A percentile compares a stretch with the other conserved stretches of the same genome.
phyloP scores from a whole-genome alignment of 2,113 vertebrate genomes.

The Uria lomvia region DNA sequence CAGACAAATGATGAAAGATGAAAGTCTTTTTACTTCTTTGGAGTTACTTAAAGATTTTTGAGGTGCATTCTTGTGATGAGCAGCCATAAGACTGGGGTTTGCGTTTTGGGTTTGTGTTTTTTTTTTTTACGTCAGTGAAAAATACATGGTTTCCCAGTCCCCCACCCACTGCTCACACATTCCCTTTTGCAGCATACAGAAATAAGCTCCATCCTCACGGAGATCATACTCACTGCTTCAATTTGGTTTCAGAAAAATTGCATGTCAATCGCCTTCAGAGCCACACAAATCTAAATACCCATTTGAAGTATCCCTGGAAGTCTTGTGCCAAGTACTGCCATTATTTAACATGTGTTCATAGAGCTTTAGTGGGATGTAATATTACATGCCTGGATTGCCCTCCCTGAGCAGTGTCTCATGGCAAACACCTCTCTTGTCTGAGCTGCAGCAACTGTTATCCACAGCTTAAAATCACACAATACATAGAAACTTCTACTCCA shows the following conservation, averaged over 20 bases:
- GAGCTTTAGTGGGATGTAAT: background rate
- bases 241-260: background rate
- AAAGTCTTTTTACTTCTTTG: background rate
- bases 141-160: background rate
- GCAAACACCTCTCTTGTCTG: background rate
- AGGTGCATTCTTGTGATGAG: background rate
- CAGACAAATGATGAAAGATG: rapidly evolving
- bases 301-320: background rate
- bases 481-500: background rate
- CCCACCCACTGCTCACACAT: too few relatives aligned
- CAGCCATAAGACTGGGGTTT: background rate
- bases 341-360: background rate
- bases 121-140: background rate
- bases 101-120: background rate
- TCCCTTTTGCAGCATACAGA: background rate
- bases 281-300: background rate
- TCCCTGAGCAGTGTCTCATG: background rate
- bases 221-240: background rate
- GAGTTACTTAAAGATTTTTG: background rate
- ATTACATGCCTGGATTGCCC: background rate
- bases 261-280: background rate
- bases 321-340: background rate
- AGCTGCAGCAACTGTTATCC: background rate
- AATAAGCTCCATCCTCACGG: background rate
- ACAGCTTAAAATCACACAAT: background rate